Base-by-base conservation (phyloP, 2,888 invertebrate genomes). In the Hedychridium roseum region DNA sequence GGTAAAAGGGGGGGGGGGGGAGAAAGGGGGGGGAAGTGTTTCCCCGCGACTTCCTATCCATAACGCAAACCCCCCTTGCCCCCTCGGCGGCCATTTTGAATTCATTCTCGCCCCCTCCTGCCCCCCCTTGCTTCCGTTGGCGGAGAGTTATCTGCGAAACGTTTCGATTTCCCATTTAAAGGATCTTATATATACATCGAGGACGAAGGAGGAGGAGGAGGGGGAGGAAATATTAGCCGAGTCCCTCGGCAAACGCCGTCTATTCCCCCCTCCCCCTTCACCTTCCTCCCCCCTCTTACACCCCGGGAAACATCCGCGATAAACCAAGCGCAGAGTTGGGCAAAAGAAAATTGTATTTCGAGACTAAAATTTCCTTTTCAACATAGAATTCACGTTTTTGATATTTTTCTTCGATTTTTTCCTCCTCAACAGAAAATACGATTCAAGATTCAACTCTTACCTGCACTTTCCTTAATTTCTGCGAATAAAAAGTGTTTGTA, bases 151-250 rank as follows among this genome's bases (percentile, higher is more conserved):
- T 78, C 76, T 77, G 67, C 72, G 68, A 71, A 71, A 71, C 73
- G 77, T 75, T 78, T 78, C 78, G 78, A 78, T 78, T 78, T 78
- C 71, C 76, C 75, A 78, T 78, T 78, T 76, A 75, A 78, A 71
- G 73, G 72, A 74, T 78, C 76, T 76, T 68, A 73, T 71, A 65
- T 66, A 63, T 67, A 70, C 60, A 64, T 40, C 39, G 39, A 43
- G 28, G 38, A 21, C 44, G 43, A 31, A 35, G 44, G 57, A 58
- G 54, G 49, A 43, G 53, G 53, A 43, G 54, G 60, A 55, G 52
- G 43, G 55, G 57, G n/a, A n/a, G 64, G 64, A 74, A 73, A 73
- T 74, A 74, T 75, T 72, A 71, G 72, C 69, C 54, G 53, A 47
- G 58, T 38, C 38, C 32, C 27, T 53, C 41, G 41, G 7, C 34